phyloP scores from a whole-genome alignment of 1,140 invertebrate species.

The Stenopsyche tienmushanensis region DNA sequence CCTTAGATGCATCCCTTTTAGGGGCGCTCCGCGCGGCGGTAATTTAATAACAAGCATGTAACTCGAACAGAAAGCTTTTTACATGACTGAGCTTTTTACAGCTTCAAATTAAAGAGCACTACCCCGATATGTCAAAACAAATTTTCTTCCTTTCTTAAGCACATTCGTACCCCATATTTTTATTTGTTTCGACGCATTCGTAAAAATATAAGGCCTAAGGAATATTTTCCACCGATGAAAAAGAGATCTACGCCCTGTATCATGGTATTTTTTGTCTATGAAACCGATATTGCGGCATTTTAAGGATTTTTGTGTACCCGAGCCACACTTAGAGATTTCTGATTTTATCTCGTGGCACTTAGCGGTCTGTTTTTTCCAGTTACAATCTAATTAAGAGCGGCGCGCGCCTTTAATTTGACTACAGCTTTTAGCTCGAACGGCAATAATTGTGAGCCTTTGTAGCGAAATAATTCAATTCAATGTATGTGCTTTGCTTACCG shows the following conservation, averaged over 20 bases:
- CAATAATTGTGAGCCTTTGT: neutral
- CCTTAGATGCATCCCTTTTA: neutral
- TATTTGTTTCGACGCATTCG: too few relatives aligned
- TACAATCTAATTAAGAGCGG: neutral
- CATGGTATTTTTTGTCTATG: too few relatives aligned
- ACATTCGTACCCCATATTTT: too few relatives aligned
- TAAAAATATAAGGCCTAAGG: too few relatives aligned
- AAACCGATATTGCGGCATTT: too few relatives aligned
- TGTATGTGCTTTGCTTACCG: neutral
- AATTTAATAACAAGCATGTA: constrained; percentile 37
- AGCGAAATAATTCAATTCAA: neutral
- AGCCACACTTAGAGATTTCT: too few relatives aligned
- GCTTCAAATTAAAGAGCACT: constrained; percentile 24
- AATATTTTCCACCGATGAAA: too few relatives aligned
- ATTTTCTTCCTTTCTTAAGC: constrained; percentile 16
- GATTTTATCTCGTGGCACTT: too few relatives aligned
- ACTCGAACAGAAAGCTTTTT: constrained; percentile 37
- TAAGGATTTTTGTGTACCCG: too few relatives aligned
- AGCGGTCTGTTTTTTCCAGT: neutral
- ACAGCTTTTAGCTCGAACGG: neutral
- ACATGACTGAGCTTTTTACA: constrained; percentile 37
- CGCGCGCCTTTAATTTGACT: neutral
- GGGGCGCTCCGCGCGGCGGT: constrained; percentile 14
- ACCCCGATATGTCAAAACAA: constrained; percentile 19
- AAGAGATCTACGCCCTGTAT: too few relatives aligned